Conservation (phyloP, 2,797 vertebrate genomes). For the Phoebastria nigripes region DNA sequence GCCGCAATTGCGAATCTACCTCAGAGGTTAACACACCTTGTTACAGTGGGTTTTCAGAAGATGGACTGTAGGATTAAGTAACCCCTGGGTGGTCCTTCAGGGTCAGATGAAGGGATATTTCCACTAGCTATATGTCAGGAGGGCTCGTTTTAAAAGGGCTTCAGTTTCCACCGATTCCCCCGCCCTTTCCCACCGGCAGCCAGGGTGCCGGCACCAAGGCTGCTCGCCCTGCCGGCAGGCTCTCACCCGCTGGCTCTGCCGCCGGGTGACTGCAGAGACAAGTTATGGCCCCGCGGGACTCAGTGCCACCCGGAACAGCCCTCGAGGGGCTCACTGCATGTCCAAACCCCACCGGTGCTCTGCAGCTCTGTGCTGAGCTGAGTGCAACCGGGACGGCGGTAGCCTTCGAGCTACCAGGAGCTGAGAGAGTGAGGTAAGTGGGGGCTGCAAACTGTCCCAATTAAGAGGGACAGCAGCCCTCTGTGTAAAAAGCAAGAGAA, state of each 20-base stretch:
- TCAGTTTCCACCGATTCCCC: not conserved
- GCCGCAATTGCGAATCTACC: not conserved
- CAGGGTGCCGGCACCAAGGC: not conserved
- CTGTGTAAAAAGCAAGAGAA: not conserved
- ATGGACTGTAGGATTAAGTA: not conserved
- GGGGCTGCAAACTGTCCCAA: not conserved
- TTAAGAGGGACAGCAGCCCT: not conserved
- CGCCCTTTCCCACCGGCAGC: not conserved
- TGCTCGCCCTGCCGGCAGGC: not conserved
- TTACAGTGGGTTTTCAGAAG: not conserved
- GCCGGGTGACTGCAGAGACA: not conserved
- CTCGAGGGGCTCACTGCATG: not conserved
- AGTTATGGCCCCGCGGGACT: not conserved
- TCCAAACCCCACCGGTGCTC: not conserved
- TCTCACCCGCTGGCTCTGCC: not conserved
- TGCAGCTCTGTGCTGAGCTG: not conserved
- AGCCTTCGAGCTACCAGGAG: not conserved
- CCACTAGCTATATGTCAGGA: not conserved
- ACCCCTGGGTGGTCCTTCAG: slow-evolving; percentile 13
- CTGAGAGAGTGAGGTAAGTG: not conserved
- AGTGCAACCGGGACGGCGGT: fast-evolving
- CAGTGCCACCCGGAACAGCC: not conserved
- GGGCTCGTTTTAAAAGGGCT: not conserved
- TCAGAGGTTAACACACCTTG: slow-evolving; percentile 27
- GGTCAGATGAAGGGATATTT: not conserved